These are phyloP conservation scores for Tenebrio molitor DNA, from an alignment of 1,140 invertebrate species.

Conservation along the genomic window DNA sequence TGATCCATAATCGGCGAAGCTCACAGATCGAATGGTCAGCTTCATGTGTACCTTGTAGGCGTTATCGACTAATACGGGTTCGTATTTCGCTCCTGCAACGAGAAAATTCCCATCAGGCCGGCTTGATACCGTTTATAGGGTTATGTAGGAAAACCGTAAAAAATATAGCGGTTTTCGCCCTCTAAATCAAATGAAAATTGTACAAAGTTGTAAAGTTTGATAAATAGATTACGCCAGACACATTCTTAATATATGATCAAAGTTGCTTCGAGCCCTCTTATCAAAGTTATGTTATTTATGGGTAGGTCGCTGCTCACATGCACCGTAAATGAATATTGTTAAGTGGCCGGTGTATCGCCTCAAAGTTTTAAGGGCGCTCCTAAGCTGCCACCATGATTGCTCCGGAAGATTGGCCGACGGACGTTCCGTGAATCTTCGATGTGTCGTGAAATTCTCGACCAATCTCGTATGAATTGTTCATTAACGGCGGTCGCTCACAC, in stretches of 20 bases:
- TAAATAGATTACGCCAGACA: constrained; percentile 27
- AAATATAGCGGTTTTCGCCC: background rate
- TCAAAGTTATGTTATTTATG: constrained; percentile 39
- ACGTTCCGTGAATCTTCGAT: constrained; percentile 19
- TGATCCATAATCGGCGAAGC: constrained; percentile 78
- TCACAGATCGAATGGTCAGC: constrained; percentile 79
- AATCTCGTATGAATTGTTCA: constrained; percentile 51
- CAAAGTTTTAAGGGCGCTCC: constrained; percentile 21
- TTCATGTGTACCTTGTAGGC: constrained; percentile 85
- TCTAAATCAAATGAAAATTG: constrained; percentile 35
- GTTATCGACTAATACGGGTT: constrained; percentile 77
- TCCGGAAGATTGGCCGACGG: constrained; percentile 1
- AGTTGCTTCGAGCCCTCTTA: constrained; percentile 29
- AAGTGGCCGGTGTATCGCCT: constrained; percentile 24
- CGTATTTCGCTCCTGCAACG: constrained; percentile 80
- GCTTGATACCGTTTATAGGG: background rate
- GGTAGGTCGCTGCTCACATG: constrained; percentile 12
- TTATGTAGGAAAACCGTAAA: constrained; percentile 7
- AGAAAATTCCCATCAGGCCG: constrained; percentile 17
- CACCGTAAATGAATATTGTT: constrained; percentile 30
- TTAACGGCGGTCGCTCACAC: constrained; percentile 38
- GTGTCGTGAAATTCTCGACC: constrained; percentile 1
- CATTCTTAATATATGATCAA: constrained; percentile 37
- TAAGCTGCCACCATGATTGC: constrained; percentile 14
- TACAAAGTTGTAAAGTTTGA: constrained; percentile 34